Percentiles rank a stretch among this genome's conserved stretches.
Evolutionary conservation across 1,140 invertebrate genomes (phyloP).

Genomic region (Aphelenchoides fujianensis): DNA sequence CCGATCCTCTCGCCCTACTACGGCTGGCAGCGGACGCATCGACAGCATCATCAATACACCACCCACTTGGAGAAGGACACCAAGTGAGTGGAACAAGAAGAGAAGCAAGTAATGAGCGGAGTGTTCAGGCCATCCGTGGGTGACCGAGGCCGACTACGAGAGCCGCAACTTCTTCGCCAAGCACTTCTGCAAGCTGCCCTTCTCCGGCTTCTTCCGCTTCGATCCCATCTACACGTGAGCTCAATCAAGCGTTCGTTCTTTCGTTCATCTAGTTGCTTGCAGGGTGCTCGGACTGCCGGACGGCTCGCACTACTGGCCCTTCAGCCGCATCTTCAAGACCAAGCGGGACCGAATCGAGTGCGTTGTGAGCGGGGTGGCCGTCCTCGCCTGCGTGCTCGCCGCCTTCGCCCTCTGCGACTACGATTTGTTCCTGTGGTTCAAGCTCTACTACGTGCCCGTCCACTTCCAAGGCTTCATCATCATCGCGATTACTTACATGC

Average conservation of each 20-base stretch:
- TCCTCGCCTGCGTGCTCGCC: conserved; percentile 29
- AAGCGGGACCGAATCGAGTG: conserved; percentile 51
- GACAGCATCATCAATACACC: conserved; percentile 59
- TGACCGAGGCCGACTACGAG: background rate
- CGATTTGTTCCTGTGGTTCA: conserved; percentile 52
- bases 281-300: conserved; percentile 49
- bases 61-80: conserved; percentile 52
- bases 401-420: conserved; percentile 49
- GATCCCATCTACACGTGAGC: background rate
- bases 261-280: background rate
- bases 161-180: background rate
- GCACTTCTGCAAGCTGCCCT: conserved; percentile 53
- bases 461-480: conserved; percentile 58
- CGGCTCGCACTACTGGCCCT: conserved; percentile 58
- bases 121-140: conserved; percentile 10
- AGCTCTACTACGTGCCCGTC: conserved; percentile 63
- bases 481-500: conserved; percentile 63
- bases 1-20: conserved; percentile 36
- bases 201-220: conserved; percentile 32
- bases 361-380: conserved; percentile 43
- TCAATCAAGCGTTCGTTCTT: no score
- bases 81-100: background rate
- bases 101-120: no score
- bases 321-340: conserved; percentile 45
- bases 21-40: conserved; percentile 54